Conservation (phyloP, 2,797 vertebrate species). For the Erpetoichthys calabaricus region DNA sequence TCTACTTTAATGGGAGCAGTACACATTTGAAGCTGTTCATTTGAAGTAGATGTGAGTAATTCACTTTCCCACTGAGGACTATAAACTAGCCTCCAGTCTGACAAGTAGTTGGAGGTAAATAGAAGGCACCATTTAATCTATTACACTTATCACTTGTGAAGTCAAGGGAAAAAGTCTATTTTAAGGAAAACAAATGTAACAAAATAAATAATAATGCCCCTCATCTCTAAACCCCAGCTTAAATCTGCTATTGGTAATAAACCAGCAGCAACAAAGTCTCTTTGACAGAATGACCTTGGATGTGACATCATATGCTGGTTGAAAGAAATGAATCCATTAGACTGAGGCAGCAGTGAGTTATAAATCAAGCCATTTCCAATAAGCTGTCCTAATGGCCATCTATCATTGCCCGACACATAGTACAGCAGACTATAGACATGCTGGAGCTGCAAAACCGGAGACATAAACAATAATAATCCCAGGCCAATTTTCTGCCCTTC, state of each 20-base stretch:
- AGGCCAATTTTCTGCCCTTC: conserved; percentile 69
- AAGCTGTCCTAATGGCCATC: conserved; percentile 99
- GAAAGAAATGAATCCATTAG: conserved; percentile 99
- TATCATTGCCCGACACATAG: conserved; percentile 75
- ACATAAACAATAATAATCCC: conserved; percentile 91
- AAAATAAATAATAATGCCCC: conserved; percentile 9
- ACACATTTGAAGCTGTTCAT: conserved; percentile 94
- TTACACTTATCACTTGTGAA: conserved; percentile 47
- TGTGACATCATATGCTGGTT: conserved; percentile 94
- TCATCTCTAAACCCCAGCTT: conserved; percentile 31
- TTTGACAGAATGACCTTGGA: conserved; percentile 96
- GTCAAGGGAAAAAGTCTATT: conserved; percentile 41
- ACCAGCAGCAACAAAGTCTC: conserved; percentile 89
- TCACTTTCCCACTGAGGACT: conserved; percentile 75
- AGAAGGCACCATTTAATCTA: conserved; percentile 75
- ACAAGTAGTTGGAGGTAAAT: conserved; percentile 59
- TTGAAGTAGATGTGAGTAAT: conserved; percentile 96
- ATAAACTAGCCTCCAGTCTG: conserved; percentile 75
- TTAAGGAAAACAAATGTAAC: conserved; percentile 14
- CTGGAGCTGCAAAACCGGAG: conserved; percentile 71
- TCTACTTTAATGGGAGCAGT: conserved; percentile 78
- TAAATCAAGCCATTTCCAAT: conserved; percentile 99
- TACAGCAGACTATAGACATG: conserved; percentile 74
- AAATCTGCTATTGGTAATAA: conserved; percentile 73
- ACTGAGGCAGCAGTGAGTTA: conserved; percentile 85